Base-by-base conservation (phyloP, 2,888 invertebrate genomes). In the Seira sanloemensis region DNA sequence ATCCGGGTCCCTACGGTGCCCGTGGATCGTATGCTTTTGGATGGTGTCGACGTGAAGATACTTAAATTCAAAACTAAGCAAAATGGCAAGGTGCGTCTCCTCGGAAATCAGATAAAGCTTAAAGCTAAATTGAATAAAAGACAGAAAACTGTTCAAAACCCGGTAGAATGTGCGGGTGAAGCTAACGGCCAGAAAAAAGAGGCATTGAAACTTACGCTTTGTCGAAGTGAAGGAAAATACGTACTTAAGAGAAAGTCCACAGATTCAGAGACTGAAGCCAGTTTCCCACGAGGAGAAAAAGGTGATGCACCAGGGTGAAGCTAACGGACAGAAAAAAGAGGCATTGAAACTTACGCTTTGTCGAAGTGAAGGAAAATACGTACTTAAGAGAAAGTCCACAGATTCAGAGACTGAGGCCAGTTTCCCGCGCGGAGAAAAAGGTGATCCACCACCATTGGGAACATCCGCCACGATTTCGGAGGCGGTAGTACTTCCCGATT, bases 291-390 rank as follows among this genome's bases (percentile, higher is more conserved):
- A 18, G 18, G 46, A 46, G 46, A 5, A 46, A 46, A 46, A 12
- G 12, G 12, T 12, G 46, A 46, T 12, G 7, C 46, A 46, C 12
- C 7, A 12, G n/a, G n/a, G n/a, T n/a, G n/a, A n/a, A n/a, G 26
- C 46, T 12, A 66, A 26, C 69, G 74, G 69, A 26, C 12, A 16
- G 7, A 21, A 54, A 12, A 73, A 68, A 4, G 80, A 68, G 2
- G 69, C 7, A 1, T n/a, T 81, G n/a, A 81, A 81, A n/a, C 12
- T 81, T n/a, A 81, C 81, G 2, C 26, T 81, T 2, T 76, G 75
- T 62, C 1, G 69, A 69, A 69, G 5, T 1, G 37, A 26, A 27
- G 69, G 37, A 1, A 74, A 54, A 23, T 80, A 80, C 24, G 75
- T 50, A 9, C 16, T 80, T 2, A 80, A 80, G 25, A 68, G 75